phyloP scores from a whole-genome alignment of 2,888 invertebrate species.

The Invenusta paracnida region DNA sequence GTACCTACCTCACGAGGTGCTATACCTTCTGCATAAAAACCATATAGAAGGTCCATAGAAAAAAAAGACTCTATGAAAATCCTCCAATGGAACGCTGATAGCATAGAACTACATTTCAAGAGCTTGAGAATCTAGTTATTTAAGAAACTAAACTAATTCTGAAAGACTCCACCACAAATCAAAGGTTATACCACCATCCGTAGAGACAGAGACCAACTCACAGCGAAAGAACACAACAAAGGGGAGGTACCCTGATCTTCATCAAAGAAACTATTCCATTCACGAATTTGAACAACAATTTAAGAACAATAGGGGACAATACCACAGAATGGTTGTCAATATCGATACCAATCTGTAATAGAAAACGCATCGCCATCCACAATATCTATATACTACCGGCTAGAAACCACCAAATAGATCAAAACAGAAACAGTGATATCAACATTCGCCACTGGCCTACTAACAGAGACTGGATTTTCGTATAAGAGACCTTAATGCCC shows the following conservation, averaged over 20 bases:
- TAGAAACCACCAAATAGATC: not conserved
- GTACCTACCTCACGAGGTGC: too few relatives aligned
- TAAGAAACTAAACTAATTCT: too few relatives aligned
- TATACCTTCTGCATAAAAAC: too few relatives aligned
- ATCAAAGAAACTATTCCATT: not conserved
- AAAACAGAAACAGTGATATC: not conserved
- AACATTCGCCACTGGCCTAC: not conserved
- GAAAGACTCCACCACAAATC: too few relatives aligned
- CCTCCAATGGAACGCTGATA: too few relatives aligned
- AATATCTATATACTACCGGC: not conserved
- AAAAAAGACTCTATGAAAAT: too few relatives aligned
- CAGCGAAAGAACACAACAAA: too few relatives aligned
- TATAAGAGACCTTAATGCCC: not conserved
- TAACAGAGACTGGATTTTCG: not conserved
- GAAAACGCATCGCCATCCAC: not conserved
- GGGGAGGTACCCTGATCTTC: not conserved
- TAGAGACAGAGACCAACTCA: too few relatives aligned
- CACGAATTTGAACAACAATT: not conserved
- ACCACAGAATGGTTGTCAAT: not conserved
- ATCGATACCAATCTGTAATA: not conserved
- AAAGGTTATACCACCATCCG: too few relatives aligned
- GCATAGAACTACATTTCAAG: too few relatives aligned
- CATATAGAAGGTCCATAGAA: too few relatives aligned
- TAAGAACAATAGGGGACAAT: not conserved
- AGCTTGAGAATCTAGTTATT: too few relatives aligned